Base-by-base conservation (phyloP, 2,113 vertebrate genomes). In the Tenebrosternarchus preto region DNA sequence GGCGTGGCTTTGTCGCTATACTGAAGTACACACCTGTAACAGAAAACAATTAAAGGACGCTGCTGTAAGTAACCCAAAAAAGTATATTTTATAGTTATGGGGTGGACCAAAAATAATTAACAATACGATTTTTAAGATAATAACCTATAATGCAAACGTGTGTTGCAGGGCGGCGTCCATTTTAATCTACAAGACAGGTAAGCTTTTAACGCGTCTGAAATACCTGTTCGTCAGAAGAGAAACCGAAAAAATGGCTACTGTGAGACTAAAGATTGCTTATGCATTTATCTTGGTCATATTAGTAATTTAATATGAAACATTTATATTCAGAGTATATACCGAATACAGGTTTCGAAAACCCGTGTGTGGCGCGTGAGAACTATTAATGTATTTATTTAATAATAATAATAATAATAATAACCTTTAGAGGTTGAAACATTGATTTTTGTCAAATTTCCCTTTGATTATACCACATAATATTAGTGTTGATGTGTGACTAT, bases 81-180 rank as follows among this genome's bases (percentile, higher is more conserved):
- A 80, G 27, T 22, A 43, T 46, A 33, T 19, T 57, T 0, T 36
- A 36, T 36, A 5, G 71, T 57, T 22, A 50, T 50, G 43, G 43
- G 43, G 15, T 56, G 25, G 2, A 3, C 15, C 55, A 16, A 1
- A 39, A 59, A 57, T 59, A 57, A 73, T 20, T 68, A 5, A 16
- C 57, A 17, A 50, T 36, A 68, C 29, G 68, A 24, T 57, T 76
- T 59, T 61, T 56, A 22, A 27, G 19, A 11, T 2, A 31, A 11
- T 2, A 31, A 73, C 22, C 59, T 46, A 83, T 16, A 16, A 86
- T 89, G 78, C 74, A 5, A 83, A 43, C 63, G 0, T 83, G 5
- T 91, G 19, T 88, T 89, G 57, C 91, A 94, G 93, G 93, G 93
- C 93, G 93, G 93, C 92, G 93, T 94, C 92, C 80, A 60, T 61